Evolutionary conservation across 2,888 invertebrate genomes (phyloP).

Genomic region (Agonopterix heracliana): DNA sequence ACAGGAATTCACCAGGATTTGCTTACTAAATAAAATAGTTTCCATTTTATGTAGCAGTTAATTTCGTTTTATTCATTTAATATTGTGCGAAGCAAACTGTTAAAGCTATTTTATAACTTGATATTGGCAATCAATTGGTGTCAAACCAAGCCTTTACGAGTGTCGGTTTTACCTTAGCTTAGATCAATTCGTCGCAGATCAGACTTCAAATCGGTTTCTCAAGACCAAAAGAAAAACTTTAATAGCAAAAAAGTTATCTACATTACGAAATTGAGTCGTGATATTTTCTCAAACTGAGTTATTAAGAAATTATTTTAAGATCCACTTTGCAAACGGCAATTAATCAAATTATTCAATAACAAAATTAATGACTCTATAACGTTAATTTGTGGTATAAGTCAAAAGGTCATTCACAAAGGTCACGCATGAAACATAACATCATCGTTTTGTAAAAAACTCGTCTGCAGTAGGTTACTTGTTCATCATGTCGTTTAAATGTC

Average conservation of each 20-base stretch:
- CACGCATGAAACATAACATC: slow-evolving; percentile 21
- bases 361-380: slow-evolving; percentile 21
- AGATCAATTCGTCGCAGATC: slow-evolving; percentile 45
- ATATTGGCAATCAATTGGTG: slow-evolving; percentile 50
- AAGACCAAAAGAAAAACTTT: slow-evolving; percentile 26
- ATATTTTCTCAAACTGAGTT: neutral
- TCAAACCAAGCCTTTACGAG: slow-evolving; percentile 26
- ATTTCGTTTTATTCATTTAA: too few species aligned
- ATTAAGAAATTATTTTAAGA: neutral
- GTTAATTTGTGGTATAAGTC: slow-evolving; percentile 21
- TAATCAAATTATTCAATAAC: neutral
- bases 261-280: neutral
- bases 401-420: slow-evolving; percentile 27
- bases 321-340: neutral
- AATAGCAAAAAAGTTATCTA: slow-evolving; percentile 8
- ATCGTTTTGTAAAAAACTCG: slow-evolving; percentile 14
- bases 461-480: slow-evolving; percentile 7
- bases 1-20: too few species aligned
- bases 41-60: too few species aligned
- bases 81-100: slow-evolving; percentile 23
- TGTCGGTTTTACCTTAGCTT: slow-evolving; percentile 40
- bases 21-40: too few species aligned
- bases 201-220: slow-evolving; percentile 31
- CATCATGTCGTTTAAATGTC: neutral
- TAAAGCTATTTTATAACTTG: slow-evolving; percentile 37